Percentiles rank a stretch among this genome's conserved stretches.
phyloP scores from a whole-genome alignment of 2,113 vertebrate species.

The Python bivittatus region DNA sequence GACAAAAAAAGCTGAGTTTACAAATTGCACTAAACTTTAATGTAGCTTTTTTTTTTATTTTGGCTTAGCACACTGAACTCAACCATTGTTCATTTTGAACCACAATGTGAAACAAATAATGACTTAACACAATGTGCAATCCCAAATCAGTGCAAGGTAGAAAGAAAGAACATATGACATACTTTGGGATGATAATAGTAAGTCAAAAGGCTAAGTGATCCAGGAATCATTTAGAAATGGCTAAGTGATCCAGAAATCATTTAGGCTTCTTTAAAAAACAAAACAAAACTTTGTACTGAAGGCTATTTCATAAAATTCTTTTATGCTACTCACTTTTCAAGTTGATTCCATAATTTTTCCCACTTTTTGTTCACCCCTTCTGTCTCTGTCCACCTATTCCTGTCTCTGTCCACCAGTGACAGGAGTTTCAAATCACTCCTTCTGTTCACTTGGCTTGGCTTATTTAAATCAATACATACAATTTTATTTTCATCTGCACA shows the following conservation, averaged over 20 bases:
- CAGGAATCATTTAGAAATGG: not conserved
- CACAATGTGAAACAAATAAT: not conserved
- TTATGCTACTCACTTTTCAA: not conserved
- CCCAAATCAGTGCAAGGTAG: too few species aligned
- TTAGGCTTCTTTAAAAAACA: not conserved
- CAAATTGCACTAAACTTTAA: not conserved
- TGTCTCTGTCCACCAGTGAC: too few species aligned
- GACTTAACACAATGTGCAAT: not conserved
- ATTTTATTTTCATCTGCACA: not conserved
- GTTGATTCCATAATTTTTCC: not conserved
- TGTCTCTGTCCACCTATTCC: not conserved
- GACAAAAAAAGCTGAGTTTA: not conserved
- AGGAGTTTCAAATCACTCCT: not conserved
- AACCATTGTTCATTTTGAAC: not conserved
- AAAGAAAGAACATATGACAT: not conserved
- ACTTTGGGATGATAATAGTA: not conserved
- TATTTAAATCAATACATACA: not conserved
- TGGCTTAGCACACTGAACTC: not conserved
- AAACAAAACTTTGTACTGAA: not conserved
- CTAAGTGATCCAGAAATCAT: not conserved
- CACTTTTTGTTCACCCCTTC: not conserved
- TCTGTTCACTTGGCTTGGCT: not conserved
- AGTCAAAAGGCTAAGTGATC: not conserved
- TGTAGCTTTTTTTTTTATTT: not conserved
- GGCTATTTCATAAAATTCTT: not conserved